These are phyloP conservation scores for Esox niger DNA, from an alignment of 2,113 vertebrate species.

Conservation along the genomic window DNA sequence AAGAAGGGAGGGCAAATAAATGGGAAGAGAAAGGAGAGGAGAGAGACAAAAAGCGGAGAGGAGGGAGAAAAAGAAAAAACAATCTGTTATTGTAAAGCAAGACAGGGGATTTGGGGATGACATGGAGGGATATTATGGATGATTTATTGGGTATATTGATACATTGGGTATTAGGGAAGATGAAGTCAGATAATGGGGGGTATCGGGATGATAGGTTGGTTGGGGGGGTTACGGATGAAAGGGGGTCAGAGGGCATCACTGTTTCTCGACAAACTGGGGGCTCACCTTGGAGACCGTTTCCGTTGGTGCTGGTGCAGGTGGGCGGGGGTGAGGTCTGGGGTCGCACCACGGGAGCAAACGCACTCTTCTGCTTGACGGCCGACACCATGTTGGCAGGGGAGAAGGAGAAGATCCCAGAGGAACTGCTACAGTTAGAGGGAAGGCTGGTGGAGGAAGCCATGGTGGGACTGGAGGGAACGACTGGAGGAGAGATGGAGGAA, in stretches of 20 bases:
- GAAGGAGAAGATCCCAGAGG: constrained; percentile 98
- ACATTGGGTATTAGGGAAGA: no score
- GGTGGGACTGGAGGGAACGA: constrained; percentile 96
- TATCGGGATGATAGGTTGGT: neutral
- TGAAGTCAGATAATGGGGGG: no score
- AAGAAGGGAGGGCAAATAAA: neutral
- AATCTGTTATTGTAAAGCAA: neutral
- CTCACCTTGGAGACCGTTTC: constrained; percentile 96
- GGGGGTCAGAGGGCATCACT: neutral
- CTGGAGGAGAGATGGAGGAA: constrained; percentile 58
- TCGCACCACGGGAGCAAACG: constrained; percentile 95
- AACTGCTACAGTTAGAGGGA: constrained; percentile 96
- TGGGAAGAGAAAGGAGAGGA: neutral
- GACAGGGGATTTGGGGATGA: constrained; percentile 13
- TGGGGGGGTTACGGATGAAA: neutral
- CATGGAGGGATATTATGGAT: neutral
- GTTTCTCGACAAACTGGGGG: neutral
- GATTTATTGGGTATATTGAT: no score
- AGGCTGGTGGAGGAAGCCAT: constrained; percentile 98
- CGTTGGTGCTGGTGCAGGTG: constrained; percentile 96
- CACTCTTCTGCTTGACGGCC: constrained; percentile 98
- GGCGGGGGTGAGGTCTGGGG: constrained; percentile 94
- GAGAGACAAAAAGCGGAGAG: neutral
- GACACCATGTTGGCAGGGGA: constrained; percentile 99
- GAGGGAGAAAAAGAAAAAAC: constrained; percentile 3